Evolutionary conservation across 2,113 vertebrate species (phyloP).

Genomic region (Cinclus mexicanus): DNA sequence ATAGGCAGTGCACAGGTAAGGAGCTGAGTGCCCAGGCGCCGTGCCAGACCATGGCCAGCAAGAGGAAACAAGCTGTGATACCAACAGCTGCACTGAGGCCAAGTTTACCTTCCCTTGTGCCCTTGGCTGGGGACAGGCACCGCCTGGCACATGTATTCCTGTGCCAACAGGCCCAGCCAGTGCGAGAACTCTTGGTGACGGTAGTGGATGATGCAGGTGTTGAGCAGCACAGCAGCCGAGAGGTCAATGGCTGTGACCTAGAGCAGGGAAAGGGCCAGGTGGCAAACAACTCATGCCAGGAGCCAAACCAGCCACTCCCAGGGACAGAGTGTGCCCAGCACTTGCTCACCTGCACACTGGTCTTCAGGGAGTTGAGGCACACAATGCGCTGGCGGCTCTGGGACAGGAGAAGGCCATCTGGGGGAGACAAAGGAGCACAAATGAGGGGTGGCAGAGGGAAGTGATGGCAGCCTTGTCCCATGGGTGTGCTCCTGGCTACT

Average conservation of each 20-base stretch:
- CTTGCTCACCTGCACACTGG: slow-evolving; percentile 80
- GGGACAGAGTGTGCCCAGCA: not conserved
- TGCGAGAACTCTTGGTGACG: slow-evolving; percentile 95
- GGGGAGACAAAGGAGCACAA: not conserved
- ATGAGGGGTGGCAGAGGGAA: not conserved
- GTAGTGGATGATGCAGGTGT: slow-evolving; percentile 96
- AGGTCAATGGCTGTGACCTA: slow-evolving; percentile 92
- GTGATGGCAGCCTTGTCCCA: rapidly evolving
- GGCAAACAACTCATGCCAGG: not conserved
- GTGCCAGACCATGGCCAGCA: not conserved
- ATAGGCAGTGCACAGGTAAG: not conserved
- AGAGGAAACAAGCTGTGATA: not conserved
- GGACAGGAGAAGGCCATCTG: slow-evolving; percentile 95
- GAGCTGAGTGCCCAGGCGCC: not conserved
- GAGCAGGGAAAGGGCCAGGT: slow-evolving; percentile 15
- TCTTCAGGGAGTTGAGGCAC: slow-evolving; percentile 89
- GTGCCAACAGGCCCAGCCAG: slow-evolving; percentile 88
- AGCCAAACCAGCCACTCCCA: not conserved
- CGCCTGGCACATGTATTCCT: slow-evolving; percentile 70
- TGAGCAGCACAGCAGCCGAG: slow-evolving; percentile 83
- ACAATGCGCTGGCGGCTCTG: slow-evolving; percentile 95
- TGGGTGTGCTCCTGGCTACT: not conserved
- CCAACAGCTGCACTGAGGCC: not conserved
- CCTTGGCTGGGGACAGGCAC: slow-evolving; percentile 57
- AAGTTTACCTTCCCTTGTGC: slow-evolving; percentile 61